phyloP scores from a whole-genome alignment of 2,797 vertebrate species.

The Eptatretus atami region DNA sequence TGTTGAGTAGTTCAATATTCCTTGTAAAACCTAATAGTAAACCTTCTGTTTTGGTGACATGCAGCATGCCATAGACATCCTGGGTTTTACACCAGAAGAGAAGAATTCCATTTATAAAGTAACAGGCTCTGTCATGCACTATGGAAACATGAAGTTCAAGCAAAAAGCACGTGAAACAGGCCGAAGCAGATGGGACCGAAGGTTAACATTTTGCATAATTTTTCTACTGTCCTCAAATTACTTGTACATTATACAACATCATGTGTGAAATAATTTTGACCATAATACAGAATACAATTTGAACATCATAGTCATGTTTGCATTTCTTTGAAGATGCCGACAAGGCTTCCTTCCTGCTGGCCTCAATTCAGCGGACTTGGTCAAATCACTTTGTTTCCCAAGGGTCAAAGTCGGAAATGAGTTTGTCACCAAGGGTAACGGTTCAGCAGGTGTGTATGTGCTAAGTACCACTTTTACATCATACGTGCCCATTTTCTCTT shows the following conservation, averaged over 20 bases:
- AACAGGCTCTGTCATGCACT: constrained; percentile 54
- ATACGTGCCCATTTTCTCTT: not conserved
- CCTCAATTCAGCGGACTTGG: constrained; percentile 39
- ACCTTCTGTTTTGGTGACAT: constrained; percentile 1
- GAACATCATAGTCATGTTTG: not conserved
- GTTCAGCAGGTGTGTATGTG: constrained; percentile 29
- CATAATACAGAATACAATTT: not conserved
- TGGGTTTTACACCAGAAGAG: constrained; percentile 56
- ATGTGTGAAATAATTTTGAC: not conserved
- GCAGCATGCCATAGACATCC: constrained; percentile 41
- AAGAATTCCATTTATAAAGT: constrained; percentile 56
- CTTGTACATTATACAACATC: not conserved
- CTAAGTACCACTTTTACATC: constrained; percentile 2
- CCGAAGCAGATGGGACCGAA: constrained; percentile 48
- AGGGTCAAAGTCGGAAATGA: constrained; percentile 56
- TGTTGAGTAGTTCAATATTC: no score
- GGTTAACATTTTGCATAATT: constrained; percentile 13
- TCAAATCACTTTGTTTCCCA: constrained; percentile 45
- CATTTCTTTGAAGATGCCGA: constrained; percentile 24
- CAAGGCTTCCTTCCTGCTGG: constrained; percentile 43
- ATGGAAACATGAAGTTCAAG: constrained; percentile 75
- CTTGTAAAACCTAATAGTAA: no score
- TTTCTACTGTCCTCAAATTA: not conserved
- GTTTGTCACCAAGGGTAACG: constrained; percentile 46
- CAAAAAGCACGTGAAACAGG: constrained; percentile 51